Evolutionary conservation across 1,140 invertebrate species (phyloP), one percentile per base, ranked within the genome.

Genomic region (Drosophila busckii): DNA sequence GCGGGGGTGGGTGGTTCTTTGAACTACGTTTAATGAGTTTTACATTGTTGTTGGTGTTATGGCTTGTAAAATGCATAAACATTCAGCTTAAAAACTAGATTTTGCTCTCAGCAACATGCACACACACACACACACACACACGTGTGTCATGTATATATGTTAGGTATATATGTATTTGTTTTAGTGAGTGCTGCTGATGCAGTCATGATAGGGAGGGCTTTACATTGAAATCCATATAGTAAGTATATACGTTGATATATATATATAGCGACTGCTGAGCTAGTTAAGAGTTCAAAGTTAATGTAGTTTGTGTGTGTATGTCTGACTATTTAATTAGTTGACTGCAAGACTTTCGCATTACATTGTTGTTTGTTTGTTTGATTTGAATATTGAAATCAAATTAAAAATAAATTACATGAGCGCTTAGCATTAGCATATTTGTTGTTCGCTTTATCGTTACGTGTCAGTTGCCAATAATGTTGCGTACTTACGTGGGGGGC

Each of bases 181-280:
- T 70, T 68, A 69, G 52, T 60, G 70, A 75, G 70, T 76, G 70
- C n/a, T 38, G 34, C 32, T n/a, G 31, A 31, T 46, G 34, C 58
- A 68, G 67, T 80, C 50, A 56, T 73, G 67, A 58, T 56, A 78
- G 75, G 73, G 73, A 80, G 73, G 73, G 73, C 75, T 80, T 80
- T 80, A 73, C 75, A 80, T 67, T 80, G 73, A 80, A 80, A 80
- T 80, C 73, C 73, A 80, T 82, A n/a, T n/a, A n/a, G n/a, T n/a
- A n/a, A n/a, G n/a, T n/a, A n/a, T n/a, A n/a, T n/a, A n/a, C n/a
- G n/a, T n/a, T n/a, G n/a, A n/a, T n/a, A 65, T 71, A 68, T 65
- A 73, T 55, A 52, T 50, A 32, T 59, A 59, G 55, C 45, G 45
- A 69, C 41, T 35, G 55, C 49, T 76, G 60, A 73, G 68, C 73